Conservation (phyloP, 2,888 invertebrate species). For the Scrobipalpa atriplicella region DNA sequence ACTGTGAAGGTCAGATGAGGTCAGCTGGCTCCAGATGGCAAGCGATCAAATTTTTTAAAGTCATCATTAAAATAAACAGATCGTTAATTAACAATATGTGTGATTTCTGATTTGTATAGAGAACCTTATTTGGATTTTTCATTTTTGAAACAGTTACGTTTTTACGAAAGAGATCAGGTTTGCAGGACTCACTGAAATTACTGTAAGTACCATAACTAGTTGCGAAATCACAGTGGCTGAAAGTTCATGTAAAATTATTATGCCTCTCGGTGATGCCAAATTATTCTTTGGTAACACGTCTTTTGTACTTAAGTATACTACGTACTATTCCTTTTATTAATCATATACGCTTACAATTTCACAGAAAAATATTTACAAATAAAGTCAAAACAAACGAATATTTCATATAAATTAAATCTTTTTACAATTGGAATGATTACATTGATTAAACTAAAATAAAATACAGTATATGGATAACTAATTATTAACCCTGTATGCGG, state of each 20-base stretch:
- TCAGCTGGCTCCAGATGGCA: no score
- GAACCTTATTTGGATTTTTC: no score
- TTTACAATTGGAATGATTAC: conserved; percentile 20
- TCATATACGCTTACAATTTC: no score
- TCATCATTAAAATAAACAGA: no score
- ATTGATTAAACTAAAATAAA: neutral
- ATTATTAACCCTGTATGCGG: conserved; percentile 7
- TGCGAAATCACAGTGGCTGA: neutral
- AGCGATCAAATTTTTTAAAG: no score
- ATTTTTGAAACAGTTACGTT: no score
- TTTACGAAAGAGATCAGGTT: no score
- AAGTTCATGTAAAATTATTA: conserved; percentile 2
- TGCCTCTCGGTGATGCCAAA: conserved; percentile 6
- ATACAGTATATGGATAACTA: neutral
- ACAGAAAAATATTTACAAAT: neutral
- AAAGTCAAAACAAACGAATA: neutral
- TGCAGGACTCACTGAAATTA: neutral
- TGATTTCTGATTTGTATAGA: no score
- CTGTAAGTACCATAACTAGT: neutral
- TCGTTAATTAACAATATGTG: no score
- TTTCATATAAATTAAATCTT: neutral
- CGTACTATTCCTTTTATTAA: neutral
- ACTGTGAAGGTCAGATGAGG: no score
- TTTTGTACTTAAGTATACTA: conserved; percentile 20
- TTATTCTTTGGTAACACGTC: conserved; percentile 29